Percentiles rank a stretch among this genome's conserved stretches.
Conservation (phyloP, 2,888 invertebrate genomes). For the Eretmocerus hayati region DNA sequence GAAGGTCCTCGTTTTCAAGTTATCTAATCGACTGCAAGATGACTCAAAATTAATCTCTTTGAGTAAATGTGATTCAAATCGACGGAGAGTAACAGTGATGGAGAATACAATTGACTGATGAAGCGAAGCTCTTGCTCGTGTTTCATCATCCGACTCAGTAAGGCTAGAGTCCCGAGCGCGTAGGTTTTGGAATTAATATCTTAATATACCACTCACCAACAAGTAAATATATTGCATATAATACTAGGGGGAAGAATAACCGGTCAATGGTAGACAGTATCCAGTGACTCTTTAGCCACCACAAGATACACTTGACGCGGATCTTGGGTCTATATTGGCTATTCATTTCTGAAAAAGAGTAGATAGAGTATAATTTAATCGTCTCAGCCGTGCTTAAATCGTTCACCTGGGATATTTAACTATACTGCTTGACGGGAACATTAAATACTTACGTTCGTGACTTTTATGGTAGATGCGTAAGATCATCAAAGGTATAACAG, state of each 20-base stretch:
- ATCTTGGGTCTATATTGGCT: conserved; percentile 39
- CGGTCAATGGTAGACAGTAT: conserved; percentile 66
- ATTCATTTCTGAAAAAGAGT: not conserved
- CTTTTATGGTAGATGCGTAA: conserved; percentile 56
- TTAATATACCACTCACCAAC: conserved; percentile 49
- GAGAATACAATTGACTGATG: no score
- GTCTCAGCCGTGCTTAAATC: no score
- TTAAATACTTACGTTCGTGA: conserved; percentile 48
- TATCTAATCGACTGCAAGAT: no score
- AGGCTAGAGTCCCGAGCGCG: no score
- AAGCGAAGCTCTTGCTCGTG: no score
- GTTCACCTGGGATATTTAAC: no score
- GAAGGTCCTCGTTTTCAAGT: no score
- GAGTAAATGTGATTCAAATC: no score
- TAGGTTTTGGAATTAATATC: no score
- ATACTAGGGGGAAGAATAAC: conserved; percentile 65
- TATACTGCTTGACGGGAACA: not conserved
- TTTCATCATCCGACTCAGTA: no score
- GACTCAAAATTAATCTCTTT: no score
- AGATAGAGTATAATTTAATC: not conserved
- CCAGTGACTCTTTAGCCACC: conserved; percentile 61
- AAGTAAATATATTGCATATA: conserved; percentile 66
- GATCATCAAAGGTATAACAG: conserved; percentile 60
- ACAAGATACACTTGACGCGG: conserved; percentile 42
- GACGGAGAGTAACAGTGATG: no score